phyloP scores from a whole-genome alignment of 2,797 vertebrate genomes.

The Periophthalmus magnuspinnatus region DNA sequence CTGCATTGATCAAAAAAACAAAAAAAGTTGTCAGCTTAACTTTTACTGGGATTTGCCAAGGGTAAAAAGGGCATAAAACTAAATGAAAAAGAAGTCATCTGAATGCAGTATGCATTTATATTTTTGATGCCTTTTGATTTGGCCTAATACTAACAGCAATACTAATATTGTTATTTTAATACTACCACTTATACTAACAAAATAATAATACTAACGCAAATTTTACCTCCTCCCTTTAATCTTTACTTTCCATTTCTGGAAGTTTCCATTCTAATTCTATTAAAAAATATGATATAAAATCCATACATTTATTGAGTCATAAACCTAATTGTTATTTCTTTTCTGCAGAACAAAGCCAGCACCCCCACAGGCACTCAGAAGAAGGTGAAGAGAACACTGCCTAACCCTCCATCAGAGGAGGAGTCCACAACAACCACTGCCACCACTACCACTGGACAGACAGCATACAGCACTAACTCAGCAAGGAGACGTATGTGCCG shows the following conservation, averaged over 20 bases:
- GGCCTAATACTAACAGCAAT: background rate
- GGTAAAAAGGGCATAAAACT: background rate
- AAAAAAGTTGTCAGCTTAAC: no score
- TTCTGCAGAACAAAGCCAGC: conserved; percentile 82
- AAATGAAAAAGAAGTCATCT: conserved; percentile 10
- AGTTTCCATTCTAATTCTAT: conserved; percentile 13
- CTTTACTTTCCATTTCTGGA: background rate
- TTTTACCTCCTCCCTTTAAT: background rate
- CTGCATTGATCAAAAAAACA: no score
- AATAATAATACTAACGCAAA: background rate
- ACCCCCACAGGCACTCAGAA: conserved; percentile 90
- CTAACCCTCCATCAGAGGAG: conserved; percentile 96
- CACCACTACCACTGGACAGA: conserved; percentile 75
- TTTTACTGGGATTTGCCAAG: no score
- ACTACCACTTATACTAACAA: background rate
- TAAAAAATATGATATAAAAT: conserved; percentile 1
- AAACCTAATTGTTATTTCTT: conserved; percentile 5
- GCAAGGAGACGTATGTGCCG: conserved; percentile 93
- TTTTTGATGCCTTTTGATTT: background rate
- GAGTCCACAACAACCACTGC: conserved; percentile 76
- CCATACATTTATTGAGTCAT: background rate
- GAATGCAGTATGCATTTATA: background rate
- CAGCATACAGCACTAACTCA: conserved; percentile 85
- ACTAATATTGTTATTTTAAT: background rate
- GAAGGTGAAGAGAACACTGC: conserved; percentile 97